phyloP scores from a whole-genome alignment of 30 jellyfish, hydroid and myxozoan species.

The Aurelia aurita complex sp. Pacific region DNA sequence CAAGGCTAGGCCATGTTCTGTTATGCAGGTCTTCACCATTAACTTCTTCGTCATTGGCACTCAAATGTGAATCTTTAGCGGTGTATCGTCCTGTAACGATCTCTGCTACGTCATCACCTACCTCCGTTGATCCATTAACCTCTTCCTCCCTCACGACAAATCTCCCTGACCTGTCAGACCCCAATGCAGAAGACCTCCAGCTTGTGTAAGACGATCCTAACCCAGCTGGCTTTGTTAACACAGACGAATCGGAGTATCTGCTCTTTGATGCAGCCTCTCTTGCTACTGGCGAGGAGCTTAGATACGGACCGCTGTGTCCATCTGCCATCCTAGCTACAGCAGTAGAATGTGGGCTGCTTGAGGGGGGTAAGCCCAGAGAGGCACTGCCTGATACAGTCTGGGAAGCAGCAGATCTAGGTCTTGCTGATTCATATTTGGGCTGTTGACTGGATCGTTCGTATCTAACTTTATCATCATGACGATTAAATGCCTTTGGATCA shows the following conservation, averaged over 20 bases:
- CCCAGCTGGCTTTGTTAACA: neutral
- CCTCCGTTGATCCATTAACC: neutral
- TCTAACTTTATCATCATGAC: neutral
- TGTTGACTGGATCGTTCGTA: neutral
- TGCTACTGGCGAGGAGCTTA: neutral
- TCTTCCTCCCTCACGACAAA: constrained; percentile 25
- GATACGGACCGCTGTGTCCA: neutral
- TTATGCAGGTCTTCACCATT: constrained; percentile 31
- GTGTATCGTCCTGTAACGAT: neutral
- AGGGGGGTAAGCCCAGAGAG: constrained; percentile 13
- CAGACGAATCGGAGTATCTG: neutral
- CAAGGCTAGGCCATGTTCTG: constrained; percentile 73
- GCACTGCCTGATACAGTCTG: neutral
- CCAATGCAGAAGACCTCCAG: constrained; percentile 38
- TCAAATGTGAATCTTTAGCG: neutral
- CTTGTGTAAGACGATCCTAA: constrained; percentile 33
- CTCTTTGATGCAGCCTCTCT: neutral
- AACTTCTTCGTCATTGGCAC: constrained; percentile 1
- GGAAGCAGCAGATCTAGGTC: neutral
- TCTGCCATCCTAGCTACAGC: neutral
- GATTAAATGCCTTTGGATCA: neutral
- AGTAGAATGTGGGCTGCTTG: constrained; percentile 45
- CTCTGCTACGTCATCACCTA: neutral
- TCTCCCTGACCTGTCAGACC: neutral
- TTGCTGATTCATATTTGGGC: neutral